Conservation (phyloP, 2,888 invertebrate genomes). For the Chrysolina oricalcia region DNA sequence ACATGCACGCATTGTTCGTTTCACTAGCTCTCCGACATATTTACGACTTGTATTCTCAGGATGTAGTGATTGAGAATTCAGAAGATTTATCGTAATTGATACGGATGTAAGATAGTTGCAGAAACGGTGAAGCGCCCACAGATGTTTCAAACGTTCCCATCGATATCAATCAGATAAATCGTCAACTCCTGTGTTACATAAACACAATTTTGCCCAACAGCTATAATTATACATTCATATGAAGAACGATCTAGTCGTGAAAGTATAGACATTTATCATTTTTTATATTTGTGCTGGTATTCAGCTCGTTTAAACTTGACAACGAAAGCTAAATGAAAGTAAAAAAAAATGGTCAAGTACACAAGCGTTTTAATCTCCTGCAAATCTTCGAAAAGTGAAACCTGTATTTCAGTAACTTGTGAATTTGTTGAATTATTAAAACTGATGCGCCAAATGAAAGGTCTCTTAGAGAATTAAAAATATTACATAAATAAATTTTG, state of each 20-base stretch:
- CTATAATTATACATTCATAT: slow-evolving; percentile 3
- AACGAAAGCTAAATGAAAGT: no score
- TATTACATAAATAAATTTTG: no score
- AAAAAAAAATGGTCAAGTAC: no score
- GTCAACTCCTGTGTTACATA: slow-evolving; percentile 13
- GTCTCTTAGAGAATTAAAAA: no score
- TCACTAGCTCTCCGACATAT: not conserved
- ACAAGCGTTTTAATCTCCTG: no score
- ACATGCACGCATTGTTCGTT: no score
- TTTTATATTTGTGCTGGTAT: not conserved
- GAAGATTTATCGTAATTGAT: slow-evolving; percentile 35
- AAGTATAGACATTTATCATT: not conserved
- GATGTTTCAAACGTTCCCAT: slow-evolving; percentile 13
- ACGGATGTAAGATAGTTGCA: slow-evolving; percentile 24
- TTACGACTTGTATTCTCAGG: not conserved
- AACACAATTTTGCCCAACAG: not conserved
- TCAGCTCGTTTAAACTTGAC: no score
- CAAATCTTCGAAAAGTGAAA: no score
- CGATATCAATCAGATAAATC: not conserved
- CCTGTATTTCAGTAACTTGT: no score
- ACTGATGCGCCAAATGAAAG: no score
- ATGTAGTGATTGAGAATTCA: not conserved
- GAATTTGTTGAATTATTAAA: no score
- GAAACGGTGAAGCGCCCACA: slow-evolving; percentile 31
- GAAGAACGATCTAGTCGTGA: not conserved